phyloP scores from a whole-genome alignment of 2,797 vertebrate species.

The Anisognathus igniventris region DNA sequence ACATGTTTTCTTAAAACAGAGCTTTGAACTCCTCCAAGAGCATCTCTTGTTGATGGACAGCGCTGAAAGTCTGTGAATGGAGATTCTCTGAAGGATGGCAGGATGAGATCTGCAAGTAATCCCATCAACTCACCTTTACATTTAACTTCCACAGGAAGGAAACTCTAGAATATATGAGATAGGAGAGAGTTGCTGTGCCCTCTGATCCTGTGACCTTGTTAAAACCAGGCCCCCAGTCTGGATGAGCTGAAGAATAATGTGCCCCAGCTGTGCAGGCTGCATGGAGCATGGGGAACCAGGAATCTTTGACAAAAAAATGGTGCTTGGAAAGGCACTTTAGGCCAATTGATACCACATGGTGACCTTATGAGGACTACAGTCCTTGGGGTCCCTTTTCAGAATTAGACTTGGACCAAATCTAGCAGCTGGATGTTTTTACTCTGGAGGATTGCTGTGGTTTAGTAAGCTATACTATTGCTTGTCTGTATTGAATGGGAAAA shows the following conservation, averaged over 20 bases:
- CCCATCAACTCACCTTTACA: not conserved
- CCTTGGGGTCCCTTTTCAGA: slow-evolving; percentile 46
- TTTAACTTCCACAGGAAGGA: not conserved
- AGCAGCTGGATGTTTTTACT: slow-evolving; percentile 55
- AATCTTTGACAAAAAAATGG: slow-evolving; percentile 16
- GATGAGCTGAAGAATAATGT: slow-evolving; percentile 48
- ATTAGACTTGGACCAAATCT: slow-evolving; percentile 40
- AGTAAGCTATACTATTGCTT: not conserved
- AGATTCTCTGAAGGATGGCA: not conserved
- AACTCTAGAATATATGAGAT: slow-evolving; percentile 20
- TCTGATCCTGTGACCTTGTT: slow-evolving; percentile 34
- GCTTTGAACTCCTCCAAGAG: not conserved
- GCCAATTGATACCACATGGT: slow-evolving; percentile 61
- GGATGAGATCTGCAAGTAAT: not conserved
- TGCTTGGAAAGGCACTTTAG: slow-evolving; percentile 37
- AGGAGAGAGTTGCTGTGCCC: not conserved
- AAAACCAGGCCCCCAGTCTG: slow-evolving; percentile 8
- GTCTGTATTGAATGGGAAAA: slow-evolving; percentile 23
- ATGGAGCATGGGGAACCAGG: slow-evolving; percentile 16
- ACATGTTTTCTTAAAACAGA: not conserved
- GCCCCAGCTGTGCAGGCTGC: slow-evolving; percentile 45
- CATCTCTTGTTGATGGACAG: not conserved
- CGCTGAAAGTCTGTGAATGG: not conserved
- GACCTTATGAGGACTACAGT: slow-evolving; percentile 46
- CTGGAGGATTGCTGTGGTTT: slow-evolving; percentile 33